Conservation (phyloP, 1,140 invertebrate genomes). For the Reticulitermes speratus region DNA sequence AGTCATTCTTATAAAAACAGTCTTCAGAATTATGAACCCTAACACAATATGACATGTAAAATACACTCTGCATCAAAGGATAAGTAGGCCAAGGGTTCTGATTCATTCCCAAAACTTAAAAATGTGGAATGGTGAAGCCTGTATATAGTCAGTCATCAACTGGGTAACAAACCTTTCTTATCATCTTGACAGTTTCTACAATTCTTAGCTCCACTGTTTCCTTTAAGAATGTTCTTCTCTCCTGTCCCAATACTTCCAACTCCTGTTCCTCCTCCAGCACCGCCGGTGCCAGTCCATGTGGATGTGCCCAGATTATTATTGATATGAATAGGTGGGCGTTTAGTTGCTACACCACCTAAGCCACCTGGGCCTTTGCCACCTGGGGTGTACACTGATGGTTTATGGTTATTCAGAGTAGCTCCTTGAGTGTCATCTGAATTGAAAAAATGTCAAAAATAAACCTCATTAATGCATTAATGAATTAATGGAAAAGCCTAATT, state of each 20-base stretch:
- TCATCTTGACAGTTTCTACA: conserved; percentile 35
- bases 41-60: no score
- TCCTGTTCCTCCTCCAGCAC: neutral
- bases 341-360: conserved; percentile 21
- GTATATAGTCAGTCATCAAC: no score
- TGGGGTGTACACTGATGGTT: conserved; percentile 23
- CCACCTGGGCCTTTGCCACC: conserved; percentile 23
- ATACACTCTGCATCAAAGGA: no score
- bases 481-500: neutral
- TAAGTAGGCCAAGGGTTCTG: no score
- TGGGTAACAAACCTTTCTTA: conserved; percentile 34
- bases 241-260: neutral
- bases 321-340: conserved; percentile 43
- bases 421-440: neutral
- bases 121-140: no score
- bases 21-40: no score
- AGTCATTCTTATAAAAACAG: no score
- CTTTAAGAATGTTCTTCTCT: conserved; percentile 38
- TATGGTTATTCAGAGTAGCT: conserved; percentile 39
- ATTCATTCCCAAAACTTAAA: no score
- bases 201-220: conserved; percentile 29
- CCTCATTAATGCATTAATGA: neutral
- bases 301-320: conserved; percentile 50
- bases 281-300: neutral
- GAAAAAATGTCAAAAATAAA: neutral